Evolutionary conservation across 2,113 vertebrate species (phyloP).

Genomic region (Pluvialis apricaria): DNA sequence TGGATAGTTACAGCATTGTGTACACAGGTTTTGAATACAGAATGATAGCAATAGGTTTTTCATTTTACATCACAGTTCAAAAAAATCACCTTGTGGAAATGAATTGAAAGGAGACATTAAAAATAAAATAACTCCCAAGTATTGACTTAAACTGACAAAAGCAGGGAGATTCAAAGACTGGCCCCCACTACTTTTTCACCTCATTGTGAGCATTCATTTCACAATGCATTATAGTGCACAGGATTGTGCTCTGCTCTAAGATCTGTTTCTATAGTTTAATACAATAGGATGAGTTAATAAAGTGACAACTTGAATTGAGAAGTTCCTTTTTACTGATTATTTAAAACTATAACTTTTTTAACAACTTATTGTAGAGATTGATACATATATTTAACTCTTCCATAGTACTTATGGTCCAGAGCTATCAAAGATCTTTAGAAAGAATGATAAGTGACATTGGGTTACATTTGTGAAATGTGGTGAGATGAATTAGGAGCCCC

Average conservation of each 20-base stretch:
- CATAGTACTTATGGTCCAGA: fast-evolving
- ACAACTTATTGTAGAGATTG: background rate
- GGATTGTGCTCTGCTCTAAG: background rate
- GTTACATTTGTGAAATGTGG: background rate
- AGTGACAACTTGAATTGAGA: background rate
- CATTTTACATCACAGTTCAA: background rate
- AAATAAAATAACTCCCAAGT: background rate
- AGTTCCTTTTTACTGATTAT: background rate
- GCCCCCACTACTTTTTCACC: background rate
- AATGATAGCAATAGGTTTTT: background rate
- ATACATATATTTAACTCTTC: background rate
- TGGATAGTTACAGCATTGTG: background rate
- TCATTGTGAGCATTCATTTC: background rate
- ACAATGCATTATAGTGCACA: background rate
- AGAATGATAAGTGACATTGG: background rate
- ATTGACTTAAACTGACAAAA: background rate
- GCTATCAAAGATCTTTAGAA: background rate
- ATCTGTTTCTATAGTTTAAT: background rate
- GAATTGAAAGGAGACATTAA: background rate
- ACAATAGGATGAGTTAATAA: background rate
- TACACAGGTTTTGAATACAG: background rate
- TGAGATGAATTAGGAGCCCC: background rate
- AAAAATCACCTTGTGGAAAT: background rate
- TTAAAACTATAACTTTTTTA: background rate
- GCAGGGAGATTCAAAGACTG: background rate